These are phyloP conservation scores for Nettapus auritus DNA, from an alignment of 2,113 vertebrate species.

Conservation along the genomic window DNA sequence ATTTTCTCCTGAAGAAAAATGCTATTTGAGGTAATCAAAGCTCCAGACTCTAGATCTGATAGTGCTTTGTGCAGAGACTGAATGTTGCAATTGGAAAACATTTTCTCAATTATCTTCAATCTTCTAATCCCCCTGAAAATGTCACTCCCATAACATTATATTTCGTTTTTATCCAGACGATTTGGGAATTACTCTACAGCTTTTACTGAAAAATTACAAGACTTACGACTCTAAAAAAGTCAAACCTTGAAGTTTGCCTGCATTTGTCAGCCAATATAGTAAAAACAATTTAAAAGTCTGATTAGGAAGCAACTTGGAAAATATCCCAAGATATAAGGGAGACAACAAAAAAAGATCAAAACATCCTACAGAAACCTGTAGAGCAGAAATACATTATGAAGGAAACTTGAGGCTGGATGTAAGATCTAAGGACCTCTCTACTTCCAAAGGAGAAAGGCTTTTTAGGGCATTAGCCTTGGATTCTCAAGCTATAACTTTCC, in stretches of 20 bases:
- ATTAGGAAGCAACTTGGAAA: background rate
- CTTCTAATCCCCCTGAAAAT: background rate
- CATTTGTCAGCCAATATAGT: background rate
- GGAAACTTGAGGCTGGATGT: background rate
- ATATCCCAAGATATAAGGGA: background rate
- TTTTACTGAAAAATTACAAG: background rate
- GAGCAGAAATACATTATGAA: background rate
- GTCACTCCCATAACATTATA: background rate
- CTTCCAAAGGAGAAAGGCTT: background rate
- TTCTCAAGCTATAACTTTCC: background rate
- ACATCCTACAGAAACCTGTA: background rate
- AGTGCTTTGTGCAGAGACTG: background rate
- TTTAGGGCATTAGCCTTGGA: background rate
- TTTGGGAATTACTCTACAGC: background rate
- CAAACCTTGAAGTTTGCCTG: background rate
- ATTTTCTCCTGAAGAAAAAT: background rate
- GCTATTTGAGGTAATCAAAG: background rate
- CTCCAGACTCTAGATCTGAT: background rate
- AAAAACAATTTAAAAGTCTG: background rate
- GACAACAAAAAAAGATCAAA: background rate
- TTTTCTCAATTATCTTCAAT: background rate
- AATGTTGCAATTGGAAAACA: background rate
- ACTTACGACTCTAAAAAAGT: background rate
- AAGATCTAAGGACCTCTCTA: background rate
- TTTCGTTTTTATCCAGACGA: background rate